Percentiles rank a stretch among this genome's conserved stretches.
These are phyloP conservation scores for Prionailurus bengalensis DNA, from an alignment of 2,113 vertebrate genomes.

Conservation along the genomic window DNA sequence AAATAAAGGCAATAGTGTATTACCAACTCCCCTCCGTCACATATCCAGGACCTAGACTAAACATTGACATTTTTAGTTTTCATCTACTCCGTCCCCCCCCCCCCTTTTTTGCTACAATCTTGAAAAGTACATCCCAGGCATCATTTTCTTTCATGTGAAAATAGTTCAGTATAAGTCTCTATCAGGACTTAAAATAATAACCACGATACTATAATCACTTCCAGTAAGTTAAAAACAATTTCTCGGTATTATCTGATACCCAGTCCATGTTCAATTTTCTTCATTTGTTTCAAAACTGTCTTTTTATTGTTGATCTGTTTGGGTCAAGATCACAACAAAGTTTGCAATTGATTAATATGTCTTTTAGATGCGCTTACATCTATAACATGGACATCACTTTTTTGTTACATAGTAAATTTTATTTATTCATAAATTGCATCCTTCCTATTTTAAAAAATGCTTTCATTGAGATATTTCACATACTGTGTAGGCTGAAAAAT, in stretches of 20 bases:
- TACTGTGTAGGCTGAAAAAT: neutral
- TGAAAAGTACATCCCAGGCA: neutral
- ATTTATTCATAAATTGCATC: neutral
- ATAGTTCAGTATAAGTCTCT: neutral
- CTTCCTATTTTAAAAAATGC: neutral
- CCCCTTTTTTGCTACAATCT: neutral
- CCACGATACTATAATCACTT: neutral
- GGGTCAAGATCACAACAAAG: slow-evolving; percentile 51
- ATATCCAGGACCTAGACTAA: neutral
- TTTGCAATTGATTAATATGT: neutral
- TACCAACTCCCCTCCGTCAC: neutral
- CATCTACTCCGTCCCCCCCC: neutral
- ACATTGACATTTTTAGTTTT: neutral
- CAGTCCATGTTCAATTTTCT: neutral
- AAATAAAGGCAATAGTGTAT: neutral
- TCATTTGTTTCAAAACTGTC: neutral
- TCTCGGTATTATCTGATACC: neutral
- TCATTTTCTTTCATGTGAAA: slow-evolving; percentile 34
- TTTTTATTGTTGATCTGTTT: slow-evolving; percentile 21
- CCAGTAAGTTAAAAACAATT: slow-evolving; percentile 20
- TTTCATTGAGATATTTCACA: slow-evolving; percentile 16
- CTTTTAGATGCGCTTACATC: neutral
- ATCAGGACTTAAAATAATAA: neutral
- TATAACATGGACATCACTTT: neutral
- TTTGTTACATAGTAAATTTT: neutral